Percentiles rank a stretch among this genome's conserved stretches.
Evolutionary conservation across 1,140 invertebrate genomes (phyloP).

Genomic region (Megalopta genalis): DNA sequence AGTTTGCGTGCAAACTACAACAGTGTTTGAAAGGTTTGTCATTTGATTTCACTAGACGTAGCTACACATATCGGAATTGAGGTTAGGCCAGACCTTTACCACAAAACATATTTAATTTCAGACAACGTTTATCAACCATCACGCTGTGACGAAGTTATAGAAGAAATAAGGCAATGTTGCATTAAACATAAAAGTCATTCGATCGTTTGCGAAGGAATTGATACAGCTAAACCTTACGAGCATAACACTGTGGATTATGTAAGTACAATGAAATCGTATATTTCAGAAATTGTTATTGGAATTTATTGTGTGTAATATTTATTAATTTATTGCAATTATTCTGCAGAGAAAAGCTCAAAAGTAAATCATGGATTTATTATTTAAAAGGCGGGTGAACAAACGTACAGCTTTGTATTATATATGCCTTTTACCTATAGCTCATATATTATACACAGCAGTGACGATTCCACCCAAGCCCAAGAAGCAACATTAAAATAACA

Average conservation of each 20-base stretch:
- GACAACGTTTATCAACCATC: conserved; percentile 86
- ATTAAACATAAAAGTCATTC: conserved; percentile 82
- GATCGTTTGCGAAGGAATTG: conserved; percentile 84
- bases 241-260: conserved; percentile 77
- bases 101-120: conserved; percentile 71
- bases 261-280: conserved; percentile 56
- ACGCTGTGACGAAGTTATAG: conserved; percentile 82
- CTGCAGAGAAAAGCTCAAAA: conserved; percentile 66
- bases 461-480: too few relatives aligned
- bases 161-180: conserved; percentile 85
- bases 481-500: conserved; percentile 81
- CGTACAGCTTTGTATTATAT: too few relatives aligned
- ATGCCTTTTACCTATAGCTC: too few relatives aligned
- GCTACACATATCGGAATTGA: background rate
- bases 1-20: conserved; percentile 87
- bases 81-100: background rate
- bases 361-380: conserved; percentile 23
- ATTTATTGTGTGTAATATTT: background rate
- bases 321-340: background rate
- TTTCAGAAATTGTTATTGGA: background rate
- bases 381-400: too few relatives aligned
- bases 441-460: too few relatives aligned
- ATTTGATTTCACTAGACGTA: conserved; percentile 2
- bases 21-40: conserved; percentile 86
- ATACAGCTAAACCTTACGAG: conserved; percentile 79